Evolutionary conservation across 2,888 invertebrate species (phyloP), one percentile per base, ranked within the genome.

Genomic region (Andrena camellia): DNA sequence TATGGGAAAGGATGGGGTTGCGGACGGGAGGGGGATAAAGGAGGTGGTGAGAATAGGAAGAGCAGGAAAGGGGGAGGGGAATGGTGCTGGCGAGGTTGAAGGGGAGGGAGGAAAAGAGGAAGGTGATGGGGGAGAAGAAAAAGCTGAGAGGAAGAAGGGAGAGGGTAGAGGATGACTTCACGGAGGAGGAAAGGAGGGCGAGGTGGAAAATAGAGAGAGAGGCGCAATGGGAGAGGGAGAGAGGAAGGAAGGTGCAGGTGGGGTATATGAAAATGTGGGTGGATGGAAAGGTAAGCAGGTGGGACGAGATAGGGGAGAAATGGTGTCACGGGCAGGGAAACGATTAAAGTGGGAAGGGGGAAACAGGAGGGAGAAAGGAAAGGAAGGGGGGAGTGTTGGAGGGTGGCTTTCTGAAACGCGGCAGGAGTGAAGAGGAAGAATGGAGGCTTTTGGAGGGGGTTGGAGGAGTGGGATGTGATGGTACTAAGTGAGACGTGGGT

Each of bases 251-350:
- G 0, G 31, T 31, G 5, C 31, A 5, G 31, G 31, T 31, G 6
- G 31, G 31, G 31, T 31, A 31, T 31, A 20, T 67, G 67, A 67
- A 50, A 31, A 31, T 31, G 31, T 31, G 67, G 67, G 52, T 67
- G 13, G 17, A 67, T 0, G 50, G 35, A 17, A 67, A n/a, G 4
- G 4, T 67, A n/a, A 52, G 29, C 6, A 13, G 31, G 2, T 52
- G 52, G n/a, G 31, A 67, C 17, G 67, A 67, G 23, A 10, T 33
- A 33, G 20, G 13, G n/a, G 67, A 31, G 31, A 52, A 29, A 6
- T 67, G 67, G 67, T 17, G 2, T 1, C 31, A 60, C n/a, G 13
- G 5, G 29, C 17, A 17, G 31, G 31, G 31, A 60, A 31, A 20
- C 29, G 52, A 10, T 0, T 33, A 7, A 33, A 13, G 48, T 10